Base-by-base conservation (phyloP, 1,140 invertebrate genomes). In the Mercenaria mercenaria region DNA sequence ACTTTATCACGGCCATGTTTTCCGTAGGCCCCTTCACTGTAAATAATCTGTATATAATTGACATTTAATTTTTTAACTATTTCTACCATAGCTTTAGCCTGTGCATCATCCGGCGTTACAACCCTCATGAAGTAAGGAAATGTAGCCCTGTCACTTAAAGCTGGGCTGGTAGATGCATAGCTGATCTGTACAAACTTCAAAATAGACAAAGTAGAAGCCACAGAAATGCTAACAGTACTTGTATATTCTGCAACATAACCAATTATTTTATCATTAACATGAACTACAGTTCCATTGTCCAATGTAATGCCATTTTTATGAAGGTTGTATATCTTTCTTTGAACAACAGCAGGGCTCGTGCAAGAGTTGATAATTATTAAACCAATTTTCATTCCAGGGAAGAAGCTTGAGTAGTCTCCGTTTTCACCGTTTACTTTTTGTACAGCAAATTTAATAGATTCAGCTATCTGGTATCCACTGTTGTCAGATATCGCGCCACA, bases 61-160 rank as follows among this genome's bases (percentile, higher is more conserved):
- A 89, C 74, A n/a, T 85, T 59, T 26, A 90, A 61, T 34, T 82
- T 59, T 18, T 69, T 52, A 1, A 93, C 39, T 0, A 94, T 56
- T 11, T 84, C 85, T 8, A 93, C 96, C 91, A 98, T 97, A 39
- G 97, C 97, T 92, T 97, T 97, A 0, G 98, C 97, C 96, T 98
- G 98, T 95, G 97, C 97, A 92, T 97, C 97, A 96, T 98, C 98
- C 0, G 97, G 97, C n/a, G 98, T 98, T n/a, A 98, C 97, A 1
- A 98, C 97, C 3, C 98, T 96, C 89, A 98, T 95, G 96, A 98
- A 98, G 91, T 97, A 97, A 67, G 97, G 97, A 95, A 97, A 98
- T 91, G 97, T 96, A 86, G 96, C 97, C 94, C 97, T 97, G 95
- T 98, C 97, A 82, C 97, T 97, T 52, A 98, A 96, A 94, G 97